Evolutionary conservation across 2,113 vertebrate species (phyloP).

Genomic region (Ictalurus furcatus): DNA sequence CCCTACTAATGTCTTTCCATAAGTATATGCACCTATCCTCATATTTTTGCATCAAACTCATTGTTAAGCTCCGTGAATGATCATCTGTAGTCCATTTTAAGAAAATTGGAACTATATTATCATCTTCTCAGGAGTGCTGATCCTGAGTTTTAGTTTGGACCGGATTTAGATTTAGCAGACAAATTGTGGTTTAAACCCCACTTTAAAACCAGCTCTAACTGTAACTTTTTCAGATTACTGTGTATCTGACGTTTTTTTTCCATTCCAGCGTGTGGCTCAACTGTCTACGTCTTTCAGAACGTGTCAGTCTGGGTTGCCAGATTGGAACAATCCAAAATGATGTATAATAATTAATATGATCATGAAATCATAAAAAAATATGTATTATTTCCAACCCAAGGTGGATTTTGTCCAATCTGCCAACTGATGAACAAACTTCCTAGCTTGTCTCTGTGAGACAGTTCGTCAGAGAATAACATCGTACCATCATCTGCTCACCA

Average conservation of each 20-base stretch:
- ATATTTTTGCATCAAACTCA: not conserved
- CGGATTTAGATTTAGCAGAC: not conserved
- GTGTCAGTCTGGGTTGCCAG: not conserved
- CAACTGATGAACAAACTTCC: not conserved
- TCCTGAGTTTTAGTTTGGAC: not conserved
- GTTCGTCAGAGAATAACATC: slow-evolving; percentile 10
- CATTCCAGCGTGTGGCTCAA: not conserved
- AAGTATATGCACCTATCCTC: not conserved
- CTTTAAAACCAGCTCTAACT: not conserved
- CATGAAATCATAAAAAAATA: not conserved
- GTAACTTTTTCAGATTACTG: not conserved
- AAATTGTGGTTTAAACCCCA: not conserved
- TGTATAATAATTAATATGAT: not conserved
- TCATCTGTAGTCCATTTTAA: not conserved
- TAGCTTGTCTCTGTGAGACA: not conserved
- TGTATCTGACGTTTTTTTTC: not conserved
- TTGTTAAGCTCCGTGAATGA: not conserved
- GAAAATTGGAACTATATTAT: not conserved
- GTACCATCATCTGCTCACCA: slow-evolving; percentile 63
- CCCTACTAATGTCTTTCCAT: not conserved
- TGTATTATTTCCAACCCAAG: not conserved
- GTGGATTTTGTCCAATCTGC: slow-evolving; percentile 1
- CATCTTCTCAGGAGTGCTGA: not conserved
- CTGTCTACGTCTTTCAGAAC: not conserved
- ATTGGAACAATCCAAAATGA: not conserved